A percentile compares a stretch with the other conserved stretches of the same genome.
Evolutionary conservation across 2,113 vertebrate genomes (phyloP).

Genomic region (Nesogale talazaci): DNA sequence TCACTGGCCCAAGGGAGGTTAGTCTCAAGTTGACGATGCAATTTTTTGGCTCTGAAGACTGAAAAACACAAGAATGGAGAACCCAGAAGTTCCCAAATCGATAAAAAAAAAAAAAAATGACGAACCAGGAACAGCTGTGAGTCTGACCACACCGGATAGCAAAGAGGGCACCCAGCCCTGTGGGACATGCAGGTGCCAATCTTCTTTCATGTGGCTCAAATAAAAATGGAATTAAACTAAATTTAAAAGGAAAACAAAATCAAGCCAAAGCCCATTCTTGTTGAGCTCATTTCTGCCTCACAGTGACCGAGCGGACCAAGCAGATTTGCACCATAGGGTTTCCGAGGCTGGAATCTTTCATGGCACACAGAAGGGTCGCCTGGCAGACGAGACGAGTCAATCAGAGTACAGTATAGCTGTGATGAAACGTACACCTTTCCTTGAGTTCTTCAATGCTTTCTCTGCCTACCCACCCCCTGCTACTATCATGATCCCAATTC

Average conservation of each 20-base stretch:
- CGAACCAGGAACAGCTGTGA: not conserved
- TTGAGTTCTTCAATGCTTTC: too few relatives aligned
- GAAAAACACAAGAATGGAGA: not conserved
- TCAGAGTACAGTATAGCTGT: too few relatives aligned
- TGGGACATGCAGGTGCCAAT: fast-evolving
- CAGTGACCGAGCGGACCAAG: not conserved
- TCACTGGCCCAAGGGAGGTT: not conserved
- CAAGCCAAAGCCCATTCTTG: not conserved
- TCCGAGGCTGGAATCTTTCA: not conserved
- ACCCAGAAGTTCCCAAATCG: not conserved
- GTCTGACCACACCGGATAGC: not conserved
- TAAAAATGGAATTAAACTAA: not conserved
- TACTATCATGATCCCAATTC: too few relatives aligned
- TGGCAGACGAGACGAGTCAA: too few relatives aligned
- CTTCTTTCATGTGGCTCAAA: not conserved
- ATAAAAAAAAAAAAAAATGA: not conserved
- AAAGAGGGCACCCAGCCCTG: not conserved
- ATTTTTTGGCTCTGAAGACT: not conserved
- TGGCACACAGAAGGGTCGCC: too few relatives aligned
- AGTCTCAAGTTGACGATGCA: not conserved
- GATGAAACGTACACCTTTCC: too few relatives aligned
- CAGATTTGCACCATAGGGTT: not conserved
- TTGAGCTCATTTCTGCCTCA: not conserved
- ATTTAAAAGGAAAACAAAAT: not conserved
- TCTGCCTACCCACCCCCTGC: too few relatives aligned